Evolutionary conservation across 64 coral and sea anemone genomes (phyloP).

Genomic region (Anthopleura sola): DNA sequence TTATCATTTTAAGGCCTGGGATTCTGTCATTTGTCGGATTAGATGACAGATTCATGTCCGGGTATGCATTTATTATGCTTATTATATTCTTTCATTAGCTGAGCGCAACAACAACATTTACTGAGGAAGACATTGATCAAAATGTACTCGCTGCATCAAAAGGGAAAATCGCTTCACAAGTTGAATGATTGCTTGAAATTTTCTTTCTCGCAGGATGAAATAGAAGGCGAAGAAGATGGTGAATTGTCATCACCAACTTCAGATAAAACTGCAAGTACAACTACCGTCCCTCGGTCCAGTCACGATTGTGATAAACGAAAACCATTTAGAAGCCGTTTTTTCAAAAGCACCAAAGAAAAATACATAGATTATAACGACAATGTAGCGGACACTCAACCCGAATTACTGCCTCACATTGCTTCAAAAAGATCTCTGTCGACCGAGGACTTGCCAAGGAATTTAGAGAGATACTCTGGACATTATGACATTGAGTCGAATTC

Average conservation of each 20-base stretch:
- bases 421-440: slow-evolving; percentile 12
- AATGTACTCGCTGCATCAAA: not conserved
- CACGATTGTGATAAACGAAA: not conserved
- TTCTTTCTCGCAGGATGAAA: not conserved
- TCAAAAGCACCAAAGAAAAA: slow-evolving; percentile 5
- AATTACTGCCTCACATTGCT: not conserved
- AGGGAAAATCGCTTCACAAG: not conserved
- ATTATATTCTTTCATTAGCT: not conserved
- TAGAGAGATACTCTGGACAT: not conserved
- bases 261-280: not conserved
- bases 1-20: not conserved
- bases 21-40: not conserved
- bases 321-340: not conserved
- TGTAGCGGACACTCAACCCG: not conserved
- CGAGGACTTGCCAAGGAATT: slow-evolving; percentile 2
- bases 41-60: not conserved
- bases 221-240: not conserved
- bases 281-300: not conserved
- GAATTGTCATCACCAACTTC: not conserved
- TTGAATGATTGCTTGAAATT: not conserved
- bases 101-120: not conserved
- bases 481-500: not conserved
- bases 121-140: not conserved
- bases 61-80: not conserved
- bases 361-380: not conserved